Evolutionary conservation across 2,797 vertebrate genomes (phyloP).

Genomic region (Pelochelys cantorii): DNA sequence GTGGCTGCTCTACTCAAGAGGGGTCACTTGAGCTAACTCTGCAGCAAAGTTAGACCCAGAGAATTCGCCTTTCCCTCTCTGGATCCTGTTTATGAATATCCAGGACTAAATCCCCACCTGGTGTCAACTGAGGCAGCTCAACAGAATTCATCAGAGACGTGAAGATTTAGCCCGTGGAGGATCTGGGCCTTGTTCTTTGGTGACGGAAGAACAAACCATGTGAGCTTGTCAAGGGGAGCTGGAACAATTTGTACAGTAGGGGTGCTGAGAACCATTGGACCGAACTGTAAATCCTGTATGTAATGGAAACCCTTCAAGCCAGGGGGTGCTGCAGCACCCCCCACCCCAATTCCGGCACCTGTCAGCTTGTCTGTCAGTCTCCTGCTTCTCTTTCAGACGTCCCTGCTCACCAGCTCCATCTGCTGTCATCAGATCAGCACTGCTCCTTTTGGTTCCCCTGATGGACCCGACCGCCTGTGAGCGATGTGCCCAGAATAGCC

Average conservation of each 20-base stretch:
- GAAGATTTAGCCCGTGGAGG: not conserved
- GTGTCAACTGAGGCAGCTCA: not conserved
- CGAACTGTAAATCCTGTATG: no score
- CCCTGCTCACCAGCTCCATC: not conserved
- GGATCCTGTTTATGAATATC: not conserved
- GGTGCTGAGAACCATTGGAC: no score
- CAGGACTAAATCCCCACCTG: not conserved
- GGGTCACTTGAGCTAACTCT: no score
- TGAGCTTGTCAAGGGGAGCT: not conserved
- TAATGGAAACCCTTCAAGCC: no score
- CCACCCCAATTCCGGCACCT: no score
- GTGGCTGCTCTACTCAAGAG: no score
- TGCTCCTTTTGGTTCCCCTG: not conserved
- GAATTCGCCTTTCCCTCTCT: not conserved
- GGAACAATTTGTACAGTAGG: no score
- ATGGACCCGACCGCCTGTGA: not conserved
- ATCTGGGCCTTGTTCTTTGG: no score
- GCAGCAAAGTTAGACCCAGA: not conserved
- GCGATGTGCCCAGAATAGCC: not conserved
- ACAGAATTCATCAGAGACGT: not conserved
- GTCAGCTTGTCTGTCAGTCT: not conserved
- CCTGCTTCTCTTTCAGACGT: not conserved
- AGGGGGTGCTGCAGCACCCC: no score
- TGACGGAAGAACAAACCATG: not conserved
- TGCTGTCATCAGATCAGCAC: not conserved